Conservation (phyloP, 2,113 vertebrate genomes). For the Dendrocopos noguchii region DNA sequence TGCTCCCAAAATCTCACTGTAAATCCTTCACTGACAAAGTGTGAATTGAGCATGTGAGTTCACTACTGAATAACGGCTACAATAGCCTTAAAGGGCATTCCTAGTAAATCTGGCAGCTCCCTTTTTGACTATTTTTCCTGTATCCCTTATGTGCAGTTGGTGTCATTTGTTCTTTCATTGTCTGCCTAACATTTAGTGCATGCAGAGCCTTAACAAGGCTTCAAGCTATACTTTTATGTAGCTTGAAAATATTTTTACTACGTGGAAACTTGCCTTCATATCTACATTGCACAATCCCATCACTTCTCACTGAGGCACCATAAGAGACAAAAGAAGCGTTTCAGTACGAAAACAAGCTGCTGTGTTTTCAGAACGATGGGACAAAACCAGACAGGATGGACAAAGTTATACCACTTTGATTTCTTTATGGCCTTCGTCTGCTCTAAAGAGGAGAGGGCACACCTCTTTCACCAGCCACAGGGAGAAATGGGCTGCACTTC, state of each 20-base stretch:
- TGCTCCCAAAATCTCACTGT: background rate
- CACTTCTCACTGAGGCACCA: background rate
- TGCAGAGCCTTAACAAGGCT: background rate
- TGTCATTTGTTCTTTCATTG: background rate
- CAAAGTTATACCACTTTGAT: background rate
- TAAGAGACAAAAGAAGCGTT: background rate
- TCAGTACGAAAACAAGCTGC: background rate
- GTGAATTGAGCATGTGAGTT: background rate
- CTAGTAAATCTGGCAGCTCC: background rate
- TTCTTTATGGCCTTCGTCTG: background rate
- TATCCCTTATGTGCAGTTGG: background rate
- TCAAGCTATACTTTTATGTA: background rate
- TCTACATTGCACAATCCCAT: background rate
- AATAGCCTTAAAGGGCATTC: background rate
- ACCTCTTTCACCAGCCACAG: background rate
- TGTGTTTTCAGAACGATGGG: background rate
- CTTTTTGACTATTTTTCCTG: background rate
- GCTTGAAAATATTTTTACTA: background rate
- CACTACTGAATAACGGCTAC: background rate
- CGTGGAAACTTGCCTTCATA: background rate
- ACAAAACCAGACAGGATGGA: fast-evolving
- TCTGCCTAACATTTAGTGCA: background rate
- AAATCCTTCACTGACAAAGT: background rate
- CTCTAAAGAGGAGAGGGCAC: background rate
- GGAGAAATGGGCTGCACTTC: background rate